Evolutionary conservation across 2,113 vertebrate species (phyloP).

Genomic region (Melanerpes aurifrons): DNA sequence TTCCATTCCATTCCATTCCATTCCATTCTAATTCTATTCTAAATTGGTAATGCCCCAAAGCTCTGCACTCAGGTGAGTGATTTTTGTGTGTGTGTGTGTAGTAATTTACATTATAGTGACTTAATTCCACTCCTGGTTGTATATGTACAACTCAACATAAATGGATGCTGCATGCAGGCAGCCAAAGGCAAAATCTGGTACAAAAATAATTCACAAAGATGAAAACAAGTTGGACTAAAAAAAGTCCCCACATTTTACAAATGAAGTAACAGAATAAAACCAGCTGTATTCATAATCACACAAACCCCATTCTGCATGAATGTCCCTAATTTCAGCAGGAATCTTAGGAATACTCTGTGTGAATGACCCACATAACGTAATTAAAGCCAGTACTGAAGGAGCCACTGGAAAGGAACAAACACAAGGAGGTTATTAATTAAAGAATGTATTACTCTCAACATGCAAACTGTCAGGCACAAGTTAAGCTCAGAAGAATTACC

Average conservation of each 20-base stretch:
- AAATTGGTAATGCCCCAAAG: neutral
- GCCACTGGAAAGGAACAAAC: neutral
- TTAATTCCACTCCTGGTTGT: neutral
- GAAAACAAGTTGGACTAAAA: constrained; percentile 26
- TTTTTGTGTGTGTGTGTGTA: neutral
- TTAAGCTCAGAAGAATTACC: constrained; percentile 58
- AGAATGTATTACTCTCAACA: constrained; percentile 2
- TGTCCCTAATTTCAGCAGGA: constrained; percentile 14
- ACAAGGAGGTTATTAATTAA: constrained; percentile 15
- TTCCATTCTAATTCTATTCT: no score
- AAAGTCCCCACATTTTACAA: constrained; percentile 18
- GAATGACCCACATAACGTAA: neutral
- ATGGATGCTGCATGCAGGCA: neutral
- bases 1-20: no score
- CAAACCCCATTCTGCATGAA: constrained; percentile 17
- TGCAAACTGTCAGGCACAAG: neutral
- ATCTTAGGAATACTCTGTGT: neutral
- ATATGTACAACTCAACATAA: neutral
- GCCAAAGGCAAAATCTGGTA: constrained; percentile 22
- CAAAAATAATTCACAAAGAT: constrained; percentile 30
- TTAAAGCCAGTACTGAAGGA: constrained; percentile 26
- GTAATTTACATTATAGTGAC: neutral
- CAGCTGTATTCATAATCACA: constrained; percentile 33
- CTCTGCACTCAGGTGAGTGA: neutral
- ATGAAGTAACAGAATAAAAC: constrained; percentile 17